phyloP scores from a whole-genome alignment of 2,888 invertebrate genomes.

The Clostera curtula region DNA sequence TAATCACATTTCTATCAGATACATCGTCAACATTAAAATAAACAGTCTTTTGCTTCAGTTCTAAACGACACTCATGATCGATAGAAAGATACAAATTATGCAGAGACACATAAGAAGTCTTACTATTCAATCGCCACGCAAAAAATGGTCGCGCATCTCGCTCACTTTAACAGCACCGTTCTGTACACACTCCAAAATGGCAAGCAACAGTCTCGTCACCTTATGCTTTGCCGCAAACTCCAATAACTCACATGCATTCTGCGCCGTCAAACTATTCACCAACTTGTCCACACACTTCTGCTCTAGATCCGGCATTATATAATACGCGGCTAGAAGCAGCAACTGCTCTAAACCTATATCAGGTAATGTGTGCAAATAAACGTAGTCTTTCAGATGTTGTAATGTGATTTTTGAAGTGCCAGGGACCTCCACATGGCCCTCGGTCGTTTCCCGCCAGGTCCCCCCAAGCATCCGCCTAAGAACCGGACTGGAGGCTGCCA shows the following conservation, averaged over 20 bases:
- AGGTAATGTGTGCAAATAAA: slow-evolving; percentile 27
- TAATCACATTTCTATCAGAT: no score
- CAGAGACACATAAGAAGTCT: slow-evolving; percentile 1
- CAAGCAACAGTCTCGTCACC: slow-evolving; percentile 27
- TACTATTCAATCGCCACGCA: slow-evolving; percentile 11
- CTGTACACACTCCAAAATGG: slow-evolving; percentile 34
- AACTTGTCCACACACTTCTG: slow-evolving; percentile 35
- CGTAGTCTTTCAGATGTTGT: slow-evolving; percentile 36
- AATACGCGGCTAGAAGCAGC: slow-evolving; percentile 33
- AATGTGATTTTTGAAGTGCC: slow-evolving; percentile 32
- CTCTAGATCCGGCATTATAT: slow-evolving; percentile 43
- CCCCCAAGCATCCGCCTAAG: slow-evolving; percentile 36
- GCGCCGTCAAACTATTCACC: slow-evolving; percentile 9
- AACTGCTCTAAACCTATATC: slow-evolving; percentile 18
- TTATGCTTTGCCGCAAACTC: slow-evolving; percentile 40
- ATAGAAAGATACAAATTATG: no score
- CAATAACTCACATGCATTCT: slow-evolving; percentile 22
- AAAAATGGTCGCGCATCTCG: slow-evolving; percentile 26
- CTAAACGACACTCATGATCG: neutral
- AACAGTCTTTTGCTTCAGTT: no score
- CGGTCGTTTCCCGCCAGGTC: slow-evolving; percentile 35
- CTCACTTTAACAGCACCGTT: slow-evolving; percentile 21
- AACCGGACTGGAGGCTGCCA: slow-evolving; percentile 41
- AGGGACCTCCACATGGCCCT: slow-evolving; percentile 33
- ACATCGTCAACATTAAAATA: no score